Evolutionary conservation across 2,888 invertebrate genomes (phyloP).

Genomic region (Synanthedon myopaeformis): DNA sequence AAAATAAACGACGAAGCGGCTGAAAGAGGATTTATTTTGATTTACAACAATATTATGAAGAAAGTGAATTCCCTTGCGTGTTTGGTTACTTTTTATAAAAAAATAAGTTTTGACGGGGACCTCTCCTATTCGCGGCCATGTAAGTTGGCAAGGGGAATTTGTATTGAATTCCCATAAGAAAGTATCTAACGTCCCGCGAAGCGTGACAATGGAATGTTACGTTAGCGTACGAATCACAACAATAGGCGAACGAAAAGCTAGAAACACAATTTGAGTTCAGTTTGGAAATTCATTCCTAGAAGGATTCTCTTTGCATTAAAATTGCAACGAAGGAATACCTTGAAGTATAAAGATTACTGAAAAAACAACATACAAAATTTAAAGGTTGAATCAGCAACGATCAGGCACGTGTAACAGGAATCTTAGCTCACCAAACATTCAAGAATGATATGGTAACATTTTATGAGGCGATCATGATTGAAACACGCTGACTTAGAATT

Average conservation of each 20-base stretch:
- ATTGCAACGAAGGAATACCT: too few species aligned
- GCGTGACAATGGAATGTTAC: background rate
- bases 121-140: constrained; percentile 15
- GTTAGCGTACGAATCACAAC: background rate
- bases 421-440: too few species aligned
- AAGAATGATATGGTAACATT: too few species aligned
- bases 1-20: constrained; percentile 7
- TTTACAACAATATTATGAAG: constrained; percentile 10
- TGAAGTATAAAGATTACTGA: too few species aligned
- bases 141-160: constrained; percentile 39
- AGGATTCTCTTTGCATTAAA: too few species aligned
- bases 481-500: too few species aligned
- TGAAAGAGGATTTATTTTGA: constrained; percentile 11
- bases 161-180: constrained; percentile 27
- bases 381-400: too few species aligned
- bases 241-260: too few species aligned
- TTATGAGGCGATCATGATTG: too few species aligned
- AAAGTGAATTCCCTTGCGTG: constrained; percentile 5
- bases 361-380: too few species aligned
- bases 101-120: constrained; percentile 27
- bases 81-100: constrained; percentile 18
- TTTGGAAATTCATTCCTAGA: too few species aligned
- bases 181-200: constrained; percentile 7
- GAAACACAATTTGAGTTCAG: background rate
- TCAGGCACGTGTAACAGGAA: too few species aligned